A percentile compares a stretch with the other conserved stretches of the same genome.
phyloP scores from a whole-genome alignment of 2,113 vertebrate species.

The Aspidoscelis tigris region DNA sequence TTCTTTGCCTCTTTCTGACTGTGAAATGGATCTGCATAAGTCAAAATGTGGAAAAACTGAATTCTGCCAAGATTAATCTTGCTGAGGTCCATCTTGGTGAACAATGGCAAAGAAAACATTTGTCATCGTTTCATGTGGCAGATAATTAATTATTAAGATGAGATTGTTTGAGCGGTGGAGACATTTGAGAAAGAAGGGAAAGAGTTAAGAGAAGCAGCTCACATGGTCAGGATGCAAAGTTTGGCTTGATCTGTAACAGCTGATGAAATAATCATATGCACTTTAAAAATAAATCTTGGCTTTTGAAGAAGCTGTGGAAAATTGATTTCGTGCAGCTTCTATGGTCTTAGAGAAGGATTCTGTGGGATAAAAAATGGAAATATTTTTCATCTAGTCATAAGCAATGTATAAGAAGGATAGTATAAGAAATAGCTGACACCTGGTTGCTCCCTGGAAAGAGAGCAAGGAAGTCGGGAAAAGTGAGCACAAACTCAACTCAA shows the following conservation, averaged over 20 bases:
- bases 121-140: not conserved
- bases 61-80: conserved; percentile 38
- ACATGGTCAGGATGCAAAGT: not conserved
- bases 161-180: conserved; percentile 12
- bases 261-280: conserved; percentile 50
- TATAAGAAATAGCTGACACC: conserved; percentile 57
- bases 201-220: conserved; percentile 2
- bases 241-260: conserved; percentile 57
- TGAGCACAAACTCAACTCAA: not conserved
- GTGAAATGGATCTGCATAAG: conserved; percentile 11
- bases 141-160: conserved; percentile 16
- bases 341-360: conserved; percentile 52
- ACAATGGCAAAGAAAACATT: not conserved
- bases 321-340: conserved; percentile 62
- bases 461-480: too few species aligned
- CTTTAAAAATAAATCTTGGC: conserved; percentile 57
- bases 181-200: conserved; percentile 14
- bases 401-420: conserved; percentile 38
- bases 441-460: conserved; percentile 24
- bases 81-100: conserved; percentile 2
- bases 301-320: conserved; percentile 66
- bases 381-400: conserved; percentile 52
- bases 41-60: conserved; percentile 15
- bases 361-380: conserved; percentile 35
- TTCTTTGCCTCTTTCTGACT: not conserved